Evolutionary conservation across 1,140 invertebrate genomes (phyloP).

Genomic region (Leptopilina boulardi): DNA sequence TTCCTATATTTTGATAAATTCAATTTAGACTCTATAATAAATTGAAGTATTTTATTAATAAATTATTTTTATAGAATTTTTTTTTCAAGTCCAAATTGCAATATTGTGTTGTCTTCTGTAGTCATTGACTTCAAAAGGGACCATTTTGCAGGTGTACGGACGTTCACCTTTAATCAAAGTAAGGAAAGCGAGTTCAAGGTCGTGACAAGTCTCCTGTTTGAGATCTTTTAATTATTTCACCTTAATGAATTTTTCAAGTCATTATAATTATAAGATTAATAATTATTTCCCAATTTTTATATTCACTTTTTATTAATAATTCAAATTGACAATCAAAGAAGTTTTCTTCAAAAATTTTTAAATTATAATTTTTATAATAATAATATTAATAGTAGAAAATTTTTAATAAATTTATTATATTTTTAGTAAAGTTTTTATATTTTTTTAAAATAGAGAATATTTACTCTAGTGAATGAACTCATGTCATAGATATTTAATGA

Average conservation of each 20-base stretch:
- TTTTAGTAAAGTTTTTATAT: too few species aligned
- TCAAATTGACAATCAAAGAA: too few species aligned
- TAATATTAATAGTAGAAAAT: too few species aligned
- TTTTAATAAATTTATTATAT: too few species aligned
- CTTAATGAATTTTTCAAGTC: background rate
- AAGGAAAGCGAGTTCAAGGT: slow-evolving; percentile 60
- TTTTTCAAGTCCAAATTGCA: too few species aligned
- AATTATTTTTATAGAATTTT: too few species aligned
- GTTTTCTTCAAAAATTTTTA: too few species aligned
- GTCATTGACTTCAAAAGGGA: slow-evolving; percentile 1
- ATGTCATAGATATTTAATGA: background rate
- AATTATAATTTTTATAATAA: too few species aligned
- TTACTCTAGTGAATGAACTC: background rate
- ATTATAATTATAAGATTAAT: background rate
- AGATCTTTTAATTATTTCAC: background rate
- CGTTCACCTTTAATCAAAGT: slow-evolving; percentile 56
- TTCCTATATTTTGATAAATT: too few species aligned
- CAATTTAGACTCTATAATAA: too few species aligned
- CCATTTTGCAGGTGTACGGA: slow-evolving; percentile 44
- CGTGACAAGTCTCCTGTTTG: slow-evolving; percentile 4
- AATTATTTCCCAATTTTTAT: background rate
- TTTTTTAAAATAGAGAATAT: background rate
- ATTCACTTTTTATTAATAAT: too few species aligned
- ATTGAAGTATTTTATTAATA: too few species aligned
- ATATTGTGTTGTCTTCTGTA: background rate